A percentile compares a stretch with the other conserved stretches of the same genome.
These are phyloP conservation scores for Conus ventricosus DNA, from an alignment of 1,140 invertebrate genomes.

Conservation along the genomic window DNA sequence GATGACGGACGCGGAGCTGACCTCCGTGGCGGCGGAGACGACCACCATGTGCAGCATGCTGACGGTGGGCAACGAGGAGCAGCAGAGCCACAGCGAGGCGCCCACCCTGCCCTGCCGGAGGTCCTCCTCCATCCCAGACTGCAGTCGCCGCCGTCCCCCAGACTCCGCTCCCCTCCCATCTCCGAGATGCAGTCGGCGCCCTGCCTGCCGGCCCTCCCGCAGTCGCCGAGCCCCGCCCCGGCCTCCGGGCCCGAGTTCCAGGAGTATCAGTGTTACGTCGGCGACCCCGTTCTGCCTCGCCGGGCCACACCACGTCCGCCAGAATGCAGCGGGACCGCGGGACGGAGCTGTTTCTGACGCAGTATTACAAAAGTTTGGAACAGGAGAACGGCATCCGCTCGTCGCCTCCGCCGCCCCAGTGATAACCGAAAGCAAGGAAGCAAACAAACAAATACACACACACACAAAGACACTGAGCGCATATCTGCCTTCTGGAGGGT, in stretches of 20 bases:
- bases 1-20: constrained; percentile 11
- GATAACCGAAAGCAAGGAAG: not conserved
- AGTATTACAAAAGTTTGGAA: constrained; percentile 19
- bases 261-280: not conserved
- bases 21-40: not conserved
- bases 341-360: not conserved
- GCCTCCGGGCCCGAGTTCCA: not conserved
- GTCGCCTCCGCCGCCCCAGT: not conserved
- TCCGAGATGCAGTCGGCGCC: constrained; percentile 5
- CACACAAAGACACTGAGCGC: too few species aligned
- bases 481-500: too few species aligned
- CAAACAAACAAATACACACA: too few species aligned
- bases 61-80: not conserved
- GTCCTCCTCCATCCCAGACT: not conserved
- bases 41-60: constrained; percentile 15
- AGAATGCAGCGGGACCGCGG: not conserved
- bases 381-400: not conserved
- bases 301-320: not conserved
- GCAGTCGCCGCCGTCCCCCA: not conserved
- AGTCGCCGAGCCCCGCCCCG: not conserved
- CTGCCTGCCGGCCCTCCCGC: not conserved
- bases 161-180: not conserved
- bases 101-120: not conserved
- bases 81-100: not conserved
- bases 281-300: not conserved